Evolutionary conservation across 2,797 vertebrate genomes (phyloP), one percentile per base, ranked within the genome.

Genomic region (Acipenser transmontanus): DNA sequence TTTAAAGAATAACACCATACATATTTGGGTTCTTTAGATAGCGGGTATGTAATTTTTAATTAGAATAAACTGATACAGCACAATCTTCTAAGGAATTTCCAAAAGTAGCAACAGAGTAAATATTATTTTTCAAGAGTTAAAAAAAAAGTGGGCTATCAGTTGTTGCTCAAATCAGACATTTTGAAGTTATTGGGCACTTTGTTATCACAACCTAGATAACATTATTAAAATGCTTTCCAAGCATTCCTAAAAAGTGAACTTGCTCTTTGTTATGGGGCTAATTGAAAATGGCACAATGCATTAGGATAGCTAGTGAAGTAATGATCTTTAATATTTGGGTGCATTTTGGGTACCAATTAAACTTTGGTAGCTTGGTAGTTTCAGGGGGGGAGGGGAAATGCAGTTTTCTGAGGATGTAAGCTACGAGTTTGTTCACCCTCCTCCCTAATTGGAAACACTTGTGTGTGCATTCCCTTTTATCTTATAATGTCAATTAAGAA

Each of bases 31-130:
- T 34, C 34, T 34, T 34, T 34, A 34, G 34, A 34, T 34, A 34
- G 4, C 34, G 34, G 34, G 34, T 34, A 34, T 34, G 34, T 34
- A 34, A 34, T 34, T 34, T 34, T 34, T 34, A 34, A 34, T 34
- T 4, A 34, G 34, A 34, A 34, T 34, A 34, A 34, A 34, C 51
- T 47, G 56, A 59, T 62, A 70, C 20, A 74, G 62, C 76, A 80
- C 68, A 69, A 52, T 63, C 72, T 62, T 71, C 67, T 34, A 4
- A 34, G 2, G 34, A 34, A 34, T 34, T 34, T 34, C 34, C 34
- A 34, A 34, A 34, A 34, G 34, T 3, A 34, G 34, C 34, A 17
- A 17, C 17, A 17, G 17, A 17, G 34, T 34, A 34, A 34, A 34
- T 34, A 34, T 34, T 34, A 3, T 4, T 34, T 34, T 34, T 34